phyloP scores from a whole-genome alignment of 2,797 vertebrate species.

The Distichodus sexfasciatus region DNA sequence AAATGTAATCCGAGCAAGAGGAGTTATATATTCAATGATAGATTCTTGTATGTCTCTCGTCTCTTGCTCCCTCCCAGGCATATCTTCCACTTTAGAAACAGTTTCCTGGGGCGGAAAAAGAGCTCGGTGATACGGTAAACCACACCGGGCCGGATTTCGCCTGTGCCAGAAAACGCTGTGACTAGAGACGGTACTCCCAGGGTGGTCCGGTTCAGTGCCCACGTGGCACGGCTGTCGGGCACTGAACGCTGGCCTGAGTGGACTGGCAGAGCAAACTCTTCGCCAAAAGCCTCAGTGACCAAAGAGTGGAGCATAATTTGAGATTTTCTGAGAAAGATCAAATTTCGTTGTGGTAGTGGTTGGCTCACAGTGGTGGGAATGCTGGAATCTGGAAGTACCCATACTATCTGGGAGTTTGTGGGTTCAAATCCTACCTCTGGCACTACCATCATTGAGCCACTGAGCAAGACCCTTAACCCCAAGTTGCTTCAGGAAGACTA shows the following conservation, averaged over 20 bases:
- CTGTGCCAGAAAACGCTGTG: constrained; percentile 48
- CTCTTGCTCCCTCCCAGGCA: constrained; percentile 44
- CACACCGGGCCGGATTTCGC: constrained; percentile 48
- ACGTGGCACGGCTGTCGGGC: neutral
- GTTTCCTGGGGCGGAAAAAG: constrained; percentile 41
- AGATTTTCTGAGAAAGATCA: too few species aligned
- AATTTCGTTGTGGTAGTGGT: too few species aligned
- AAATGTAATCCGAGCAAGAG: constrained; percentile 30
- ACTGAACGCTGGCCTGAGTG: neutral
- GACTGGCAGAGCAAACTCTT: neutral
- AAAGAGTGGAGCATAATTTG: too few species aligned
- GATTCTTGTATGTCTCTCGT: constrained; percentile 37
- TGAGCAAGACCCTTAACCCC: too few species aligned
- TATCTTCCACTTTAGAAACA: constrained; percentile 62
- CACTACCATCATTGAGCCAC: too few species aligned
- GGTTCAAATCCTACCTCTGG: too few species aligned
- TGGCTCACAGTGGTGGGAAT: too few species aligned
- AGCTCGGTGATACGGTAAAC: constrained; percentile 61
- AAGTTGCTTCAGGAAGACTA: too few species aligned
- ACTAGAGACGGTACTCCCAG: constrained; percentile 54
- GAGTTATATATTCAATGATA: constrained; percentile 30
- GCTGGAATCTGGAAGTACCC: too few species aligned
- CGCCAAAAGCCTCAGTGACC: too few species aligned
- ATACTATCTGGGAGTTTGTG: too few species aligned
- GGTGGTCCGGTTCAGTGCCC: constrained; percentile 55